Base-by-base conservation (phyloP, 2,888 invertebrate species). In the Brachypterus glaber region DNA sequence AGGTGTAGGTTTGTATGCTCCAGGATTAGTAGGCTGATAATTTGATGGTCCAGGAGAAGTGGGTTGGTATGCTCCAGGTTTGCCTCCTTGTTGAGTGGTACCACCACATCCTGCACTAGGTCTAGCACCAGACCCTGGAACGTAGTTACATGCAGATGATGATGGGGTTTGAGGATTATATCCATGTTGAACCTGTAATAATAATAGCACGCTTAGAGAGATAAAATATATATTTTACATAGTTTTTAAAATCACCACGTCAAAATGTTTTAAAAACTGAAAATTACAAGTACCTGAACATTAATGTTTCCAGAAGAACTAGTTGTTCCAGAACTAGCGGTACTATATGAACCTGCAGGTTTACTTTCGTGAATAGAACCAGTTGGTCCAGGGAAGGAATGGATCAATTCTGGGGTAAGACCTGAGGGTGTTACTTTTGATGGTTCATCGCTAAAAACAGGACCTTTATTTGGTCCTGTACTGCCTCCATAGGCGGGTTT, bases 341-440 rank as follows among this genome's bases (percentile, higher is more conserved):
- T n/a, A n/a, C n/a, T n/a, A n/a, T n/a, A n/a, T n/a, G n/a, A n/a
- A n/a, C n/a, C 35, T 11, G 39, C 45, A 14, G 50, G 51, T 39
- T 51, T 51, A 15, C 40, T 43, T 17, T 47, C 43, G 16, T 49
- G 35, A 18, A 51, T 51, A 17, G 44, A 49, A 29, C 48, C 49
- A 36, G 33, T 35, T 8, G 51, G 47, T 30, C 51, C 51, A 16
- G 51, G 51, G 14, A 48, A 45, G 27, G 46, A 42, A 8, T 43
- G n/a, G 15, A 13, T n/a, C n/a, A n/a, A n/a, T n/a, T 12, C 24
- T 13, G 18, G 4, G 13, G 13, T 1, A 4, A 15, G 21, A 33
- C 7, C 4, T 14, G 5, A 12, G 17, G 9, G 17, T 5, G 33
- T 3, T 11, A 3, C 3, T 3, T 2, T 3, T 31, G 17, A 13